Conservation (phyloP, 2,113 vertebrate species). For the Sialia sialis region DNA sequence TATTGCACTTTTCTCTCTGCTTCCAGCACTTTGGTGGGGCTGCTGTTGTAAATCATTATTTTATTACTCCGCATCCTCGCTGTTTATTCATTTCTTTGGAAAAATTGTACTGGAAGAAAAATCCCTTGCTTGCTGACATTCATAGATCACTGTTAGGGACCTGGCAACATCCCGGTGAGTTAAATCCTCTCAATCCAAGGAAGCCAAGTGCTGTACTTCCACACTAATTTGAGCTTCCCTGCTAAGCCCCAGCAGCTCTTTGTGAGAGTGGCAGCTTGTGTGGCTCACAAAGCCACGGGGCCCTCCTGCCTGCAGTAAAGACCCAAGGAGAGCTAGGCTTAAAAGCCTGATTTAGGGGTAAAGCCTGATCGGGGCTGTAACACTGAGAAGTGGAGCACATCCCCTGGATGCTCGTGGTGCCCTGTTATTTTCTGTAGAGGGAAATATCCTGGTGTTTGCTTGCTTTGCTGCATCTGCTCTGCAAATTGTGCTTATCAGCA, state of each 20-base stretch:
- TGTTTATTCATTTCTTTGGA: neutral
- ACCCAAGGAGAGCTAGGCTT: neutral
- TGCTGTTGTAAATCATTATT: neutral
- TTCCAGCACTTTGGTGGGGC: neutral
- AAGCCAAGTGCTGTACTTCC: neutral
- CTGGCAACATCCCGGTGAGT: neutral
- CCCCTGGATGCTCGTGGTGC: neutral
- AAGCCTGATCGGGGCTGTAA: neutral
- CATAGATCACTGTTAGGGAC: neutral
- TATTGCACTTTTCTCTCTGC: neutral
- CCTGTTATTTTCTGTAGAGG: neutral
- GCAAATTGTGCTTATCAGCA: neutral
- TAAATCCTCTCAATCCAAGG: neutral
- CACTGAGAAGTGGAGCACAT: accelerated
- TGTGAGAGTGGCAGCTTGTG: conserved; percentile 14
- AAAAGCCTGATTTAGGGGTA: neutral
- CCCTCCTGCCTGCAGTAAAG: neutral
- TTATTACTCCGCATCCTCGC: neutral
- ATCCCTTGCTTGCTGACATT: neutral
- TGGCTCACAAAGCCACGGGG: conserved; percentile 15
- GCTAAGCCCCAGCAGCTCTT: conserved; percentile 11
- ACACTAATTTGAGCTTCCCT: conserved; percentile 33
- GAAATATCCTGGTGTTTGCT: neutral
- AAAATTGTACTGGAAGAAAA: neutral
- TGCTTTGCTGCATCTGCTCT: neutral